Base-by-base conservation (phyloP, 2,888 invertebrate species). In the Cremastinae sp. region DNA sequence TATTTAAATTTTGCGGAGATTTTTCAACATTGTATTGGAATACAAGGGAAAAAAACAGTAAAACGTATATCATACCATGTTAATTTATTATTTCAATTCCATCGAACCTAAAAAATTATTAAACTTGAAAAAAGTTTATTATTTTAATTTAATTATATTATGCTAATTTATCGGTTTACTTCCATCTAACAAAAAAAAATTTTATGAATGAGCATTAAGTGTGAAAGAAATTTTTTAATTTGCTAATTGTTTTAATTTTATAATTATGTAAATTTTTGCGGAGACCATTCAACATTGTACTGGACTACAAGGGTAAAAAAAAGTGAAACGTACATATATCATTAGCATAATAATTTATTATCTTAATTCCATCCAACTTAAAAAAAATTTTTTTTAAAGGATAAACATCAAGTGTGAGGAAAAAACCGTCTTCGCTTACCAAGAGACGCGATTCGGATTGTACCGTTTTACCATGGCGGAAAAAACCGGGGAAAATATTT, bases 191-290 rank as follows among this genome's bases (percentile, higher is more conserved):
- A n/a, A n/a, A n/a, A n/a, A n/a, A n/a, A n/a, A n/a, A n/a, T n/a
- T n/a, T n/a, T n/a, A n/a, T n/a, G n/a, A n/a, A n/a, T n/a, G n/a
- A n/a, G n/a, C n/a, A n/a, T n/a, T n/a, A n/a, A n/a, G n/a, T n/a
- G n/a, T n/a, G n/a, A n/a, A n/a, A n/a, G n/a, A n/a, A n/a, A n/a
- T n/a, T n/a, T n/a, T n/a, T n/a, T n/a, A 77, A 65, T 74, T 70
- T 77, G 66, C 66, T 66, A 61, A 64, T 76, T 76, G 59, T 69
- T 76, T 73, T 69, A 59, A 64, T 73, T 73, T 73, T 72, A 62
- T 66, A 59, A 68, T 70, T 61, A 70, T 70, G 12, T 53, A 43
- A 70, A 59, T 61, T 70, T 59, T 53, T 37, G 39, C 66, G 62
- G 28, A 75, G 56, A 75, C 68, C 58, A 72, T 72, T 72, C 75